A percentile compares a stretch with the other conserved stretches of the same genome.
Evolutionary conservation across 2,888 invertebrate genomes (phyloP).

Genomic region (Drosophila mimica): DNA sequence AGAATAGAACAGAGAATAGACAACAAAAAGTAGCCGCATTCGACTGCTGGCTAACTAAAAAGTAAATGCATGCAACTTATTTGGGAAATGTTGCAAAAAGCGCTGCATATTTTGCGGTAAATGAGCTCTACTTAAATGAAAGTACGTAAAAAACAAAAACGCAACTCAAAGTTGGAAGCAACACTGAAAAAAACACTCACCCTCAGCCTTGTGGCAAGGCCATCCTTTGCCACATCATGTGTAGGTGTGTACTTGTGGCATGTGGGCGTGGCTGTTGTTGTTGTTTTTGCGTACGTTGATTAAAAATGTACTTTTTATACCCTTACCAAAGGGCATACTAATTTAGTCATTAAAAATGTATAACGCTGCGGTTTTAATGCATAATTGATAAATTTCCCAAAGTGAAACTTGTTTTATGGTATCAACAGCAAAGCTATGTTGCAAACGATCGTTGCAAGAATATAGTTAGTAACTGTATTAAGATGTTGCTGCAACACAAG

Average conservation of each 20-base stretch:
- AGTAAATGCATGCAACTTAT: slow-evolving; percentile 42
- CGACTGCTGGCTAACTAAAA: slow-evolving; percentile 1
- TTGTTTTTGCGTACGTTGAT: slow-evolving; percentile 32
- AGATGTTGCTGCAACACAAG: background rate
- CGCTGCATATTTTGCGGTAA: slow-evolving; percentile 37
- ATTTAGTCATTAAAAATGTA: background rate
- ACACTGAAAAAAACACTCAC: slow-evolving; percentile 2
- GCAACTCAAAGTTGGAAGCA: slow-evolving; percentile 23
- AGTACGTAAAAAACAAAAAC: slow-evolving; percentile 1
- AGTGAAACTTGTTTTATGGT: background rate
- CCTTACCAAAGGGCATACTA: background rate
- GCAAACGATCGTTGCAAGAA: background rate
- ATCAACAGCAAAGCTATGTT: background rate
- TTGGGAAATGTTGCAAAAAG: slow-evolving; percentile 39
- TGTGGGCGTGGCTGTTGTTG: slow-evolving; percentile 28
- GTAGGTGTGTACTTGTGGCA: slow-evolving; percentile 20
- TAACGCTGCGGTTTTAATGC: background rate
- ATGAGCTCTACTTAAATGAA: slow-evolving; percentile 39
- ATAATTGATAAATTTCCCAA: background rate
- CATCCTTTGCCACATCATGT: background rate
- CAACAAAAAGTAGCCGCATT: slow-evolving; percentile 4
- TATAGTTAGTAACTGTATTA: background rate
- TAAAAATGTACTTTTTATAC: slow-evolving; percentile 50
- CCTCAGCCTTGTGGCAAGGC: background rate
- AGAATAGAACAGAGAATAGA: background rate